Evolutionary conservation across 2,888 invertebrate species (phyloP), one percentile per base, ranked within the genome.

Genomic region (Oeneis ivallda): DNA sequence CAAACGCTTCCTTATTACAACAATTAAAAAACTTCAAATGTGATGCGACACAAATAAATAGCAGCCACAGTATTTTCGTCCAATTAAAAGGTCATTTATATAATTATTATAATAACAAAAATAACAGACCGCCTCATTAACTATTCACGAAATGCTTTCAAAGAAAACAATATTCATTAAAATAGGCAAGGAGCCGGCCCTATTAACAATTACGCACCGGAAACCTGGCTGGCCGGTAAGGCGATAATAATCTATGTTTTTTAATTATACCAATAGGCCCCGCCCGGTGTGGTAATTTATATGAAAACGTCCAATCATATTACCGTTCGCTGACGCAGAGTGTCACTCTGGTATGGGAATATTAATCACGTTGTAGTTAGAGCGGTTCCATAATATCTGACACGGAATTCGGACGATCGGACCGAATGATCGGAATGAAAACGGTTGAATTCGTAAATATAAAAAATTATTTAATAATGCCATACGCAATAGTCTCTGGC

Each of bases 251-350:
- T 88, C 88, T 86, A 79, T 78, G 79, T 79, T 83, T 87, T 87
- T 87, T 87, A 87, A 87, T 87, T 87, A 86, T 79, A 83, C 84
- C 77, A 79, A 83, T 84, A 86, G 79, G 81, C 86, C 73, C 86
- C 87, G 83, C 84, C 86, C 79, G 80, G 77, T 74, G 81, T 80
- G 79, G 82, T 83, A 80, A 87, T 88, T 86, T 86, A 86, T 87
- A 86, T 83, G 81, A 77, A 87, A 85, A 84, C 85, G 89, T 89
- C 90, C 89, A 91, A 90, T 90, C 88, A 81, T 81, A 86, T 91
- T 88, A 88, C 76, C 76, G 77, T 76, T 73, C 79, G 84, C 74
- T 87, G 87, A 89, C 86, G 81, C 83, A 80, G 80, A 83, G 83
- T 89, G 84, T 82, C 83, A 81, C 75, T 80, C 75, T 76, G 80